phyloP scores from a whole-genome alignment of 2,888 invertebrate genomes.

The Hydraecia micacea region DNA sequence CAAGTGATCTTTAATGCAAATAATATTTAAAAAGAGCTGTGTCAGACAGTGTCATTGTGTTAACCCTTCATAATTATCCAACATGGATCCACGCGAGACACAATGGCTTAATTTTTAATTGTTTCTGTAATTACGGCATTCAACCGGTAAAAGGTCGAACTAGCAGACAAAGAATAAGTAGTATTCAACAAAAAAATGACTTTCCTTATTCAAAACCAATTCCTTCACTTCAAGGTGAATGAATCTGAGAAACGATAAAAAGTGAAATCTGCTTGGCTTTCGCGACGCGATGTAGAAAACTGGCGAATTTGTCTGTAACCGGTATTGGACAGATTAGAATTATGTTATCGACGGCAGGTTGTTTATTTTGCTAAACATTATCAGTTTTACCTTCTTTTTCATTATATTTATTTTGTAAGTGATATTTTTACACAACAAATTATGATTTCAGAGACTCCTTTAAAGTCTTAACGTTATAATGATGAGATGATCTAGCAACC shows the following conservation, averaged over 20 bases:
- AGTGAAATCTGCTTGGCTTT: constrained; percentile 51
- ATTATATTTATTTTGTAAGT: neutral
- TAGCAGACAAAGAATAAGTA: neutral
- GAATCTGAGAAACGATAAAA: constrained; percentile 36
- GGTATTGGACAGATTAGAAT: constrained; percentile 6
- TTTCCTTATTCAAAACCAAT: constrained; percentile 13
- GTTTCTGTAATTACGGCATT: constrained; percentile 1
- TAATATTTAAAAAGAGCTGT: neutral
- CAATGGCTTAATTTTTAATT: neutral
- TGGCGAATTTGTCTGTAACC: constrained; percentile 47
- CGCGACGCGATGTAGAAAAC: constrained; percentile 40
- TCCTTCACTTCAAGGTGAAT: constrained; percentile 25
- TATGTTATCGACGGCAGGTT: neutral
- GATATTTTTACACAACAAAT: too few species aligned
- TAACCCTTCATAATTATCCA: neutral
- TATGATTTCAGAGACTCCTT: too few species aligned
- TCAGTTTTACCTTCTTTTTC: neutral
- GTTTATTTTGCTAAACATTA: neutral
- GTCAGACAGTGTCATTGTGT: neutral
- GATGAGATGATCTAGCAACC: too few species aligned
- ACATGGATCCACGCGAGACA: neutral
- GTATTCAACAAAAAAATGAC: constrained; percentile 3
- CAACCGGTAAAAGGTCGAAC: neutral
- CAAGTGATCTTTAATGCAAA: neutral
- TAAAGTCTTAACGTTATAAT: too few species aligned